Evolutionary conservation across 2,888 invertebrate species (phyloP).

Genomic region (Parnassius glacialis): DNA sequence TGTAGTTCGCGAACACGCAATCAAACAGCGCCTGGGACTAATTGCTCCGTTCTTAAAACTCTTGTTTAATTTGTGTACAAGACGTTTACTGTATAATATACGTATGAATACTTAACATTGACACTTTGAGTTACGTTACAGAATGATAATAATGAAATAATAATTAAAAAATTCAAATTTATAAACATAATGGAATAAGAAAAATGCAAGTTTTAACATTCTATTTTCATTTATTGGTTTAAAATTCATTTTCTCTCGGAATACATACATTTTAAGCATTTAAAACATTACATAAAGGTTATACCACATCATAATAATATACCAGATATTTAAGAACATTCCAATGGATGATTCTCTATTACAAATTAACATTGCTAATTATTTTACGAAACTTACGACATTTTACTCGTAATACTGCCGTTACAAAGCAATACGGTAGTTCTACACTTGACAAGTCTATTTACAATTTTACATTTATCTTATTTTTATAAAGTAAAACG

Average conservation of each 20-base stretch:
- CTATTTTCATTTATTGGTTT: slow-evolving; percentile 9
- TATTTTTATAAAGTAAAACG: too few species aligned
- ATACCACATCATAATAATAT: neutral
- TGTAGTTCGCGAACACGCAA: too few species aligned
- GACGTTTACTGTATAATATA: too few species aligned
- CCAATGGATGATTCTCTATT: neutral
- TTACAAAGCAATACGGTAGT: slow-evolving; percentile 2
- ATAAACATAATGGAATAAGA: neutral
- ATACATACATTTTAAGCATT: slow-evolving; percentile 12
- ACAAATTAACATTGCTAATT: too few species aligned
- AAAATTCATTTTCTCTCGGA: slow-evolving; percentile 11
- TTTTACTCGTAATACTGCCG: slow-evolving; percentile 3
- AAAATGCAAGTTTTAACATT: neutral
- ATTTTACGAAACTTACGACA: neutral
- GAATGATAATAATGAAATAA: too few species aligned
- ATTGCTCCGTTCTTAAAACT: too few species aligned
- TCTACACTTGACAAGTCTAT: slow-evolving; percentile 7
- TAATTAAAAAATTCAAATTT: too few species aligned
- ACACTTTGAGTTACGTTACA: too few species aligned
- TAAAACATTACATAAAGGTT: slow-evolving; percentile 3
- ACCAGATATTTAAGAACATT: neutral
- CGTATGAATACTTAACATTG: too few species aligned
- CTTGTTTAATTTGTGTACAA: too few species aligned
- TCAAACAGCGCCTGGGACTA: too few species aligned
- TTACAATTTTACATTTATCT: slow-evolving; percentile 3